A percentile compares a stretch with the other conserved stretches of the same genome.
Evolutionary conservation across 2,888 invertebrate species (phyloP).

Genomic region (Apotomis turbidana): DNA sequence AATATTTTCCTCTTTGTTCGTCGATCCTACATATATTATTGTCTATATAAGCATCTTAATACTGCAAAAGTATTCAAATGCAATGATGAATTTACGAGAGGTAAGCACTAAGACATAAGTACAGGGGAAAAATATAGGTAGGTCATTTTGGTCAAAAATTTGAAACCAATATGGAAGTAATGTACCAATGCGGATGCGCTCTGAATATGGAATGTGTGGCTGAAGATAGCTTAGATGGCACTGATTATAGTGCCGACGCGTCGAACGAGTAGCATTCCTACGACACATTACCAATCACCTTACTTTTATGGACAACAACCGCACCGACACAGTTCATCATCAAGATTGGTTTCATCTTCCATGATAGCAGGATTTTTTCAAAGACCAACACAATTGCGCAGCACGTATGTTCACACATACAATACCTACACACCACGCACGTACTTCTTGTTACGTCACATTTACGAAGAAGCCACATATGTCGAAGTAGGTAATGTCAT

Average conservation of each 20-base stretch:
- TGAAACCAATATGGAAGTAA: not conserved
- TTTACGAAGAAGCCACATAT: not conserved
- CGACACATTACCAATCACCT: slow-evolving; percentile 46
- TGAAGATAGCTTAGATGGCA: slow-evolving; percentile 47
- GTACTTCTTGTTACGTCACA: slow-evolving; percentile 17
- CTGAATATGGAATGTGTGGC: slow-evolving; percentile 38
- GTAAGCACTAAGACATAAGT: no score
- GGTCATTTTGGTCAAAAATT: not conserved
- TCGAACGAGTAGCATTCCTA: slow-evolving; percentile 51
- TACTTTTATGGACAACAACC: slow-evolving; percentile 55
- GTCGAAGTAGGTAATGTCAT: slow-evolving; percentile 3
- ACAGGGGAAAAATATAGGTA: not conserved
- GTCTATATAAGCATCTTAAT: no score
- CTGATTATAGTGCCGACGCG: slow-evolving; percentile 50
- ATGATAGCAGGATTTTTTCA: slow-evolving; percentile 16
- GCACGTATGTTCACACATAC: not conserved
- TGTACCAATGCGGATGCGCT: slow-evolving; percentile 33
- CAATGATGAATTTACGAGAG: no score
- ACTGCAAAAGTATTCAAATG: no score
- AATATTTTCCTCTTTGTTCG: no score
- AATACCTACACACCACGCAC: not conserved
- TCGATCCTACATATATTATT: no score
- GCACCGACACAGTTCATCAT: slow-evolving; percentile 31
- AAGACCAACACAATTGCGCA: slow-evolving; percentile 7
- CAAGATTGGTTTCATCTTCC: slow-evolving; percentile 32